Evolutionary conservation across 2,888 invertebrate genomes (phyloP).

Genomic region (Hedychridium roseum): DNA sequence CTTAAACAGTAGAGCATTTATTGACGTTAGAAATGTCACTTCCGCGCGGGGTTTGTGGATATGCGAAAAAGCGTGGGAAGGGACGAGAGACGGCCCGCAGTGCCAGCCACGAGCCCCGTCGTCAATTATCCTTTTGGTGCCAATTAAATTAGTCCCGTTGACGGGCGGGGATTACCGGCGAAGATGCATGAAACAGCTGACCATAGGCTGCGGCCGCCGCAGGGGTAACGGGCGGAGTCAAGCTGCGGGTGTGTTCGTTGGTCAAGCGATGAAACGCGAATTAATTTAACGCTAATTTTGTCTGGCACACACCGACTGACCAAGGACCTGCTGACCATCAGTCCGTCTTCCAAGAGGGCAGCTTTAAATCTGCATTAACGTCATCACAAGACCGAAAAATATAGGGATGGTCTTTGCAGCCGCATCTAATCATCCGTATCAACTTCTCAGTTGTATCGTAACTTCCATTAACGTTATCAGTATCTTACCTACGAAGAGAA

Average conservation of each 20-base stretch:
- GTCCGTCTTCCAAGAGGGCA: not conserved
- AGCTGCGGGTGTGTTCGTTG: not conserved
- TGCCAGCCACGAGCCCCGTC: slow-evolving; percentile 14
- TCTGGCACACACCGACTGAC: slow-evolving; percentile 14
- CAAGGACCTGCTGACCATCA: slow-evolving; percentile 11
- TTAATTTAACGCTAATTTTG: slow-evolving; percentile 38
- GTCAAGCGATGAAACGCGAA: slow-evolving; percentile 33
- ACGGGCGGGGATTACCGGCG: slow-evolving; percentile 16
- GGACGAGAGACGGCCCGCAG: slow-evolving; percentile 10
- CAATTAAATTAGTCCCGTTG: slow-evolving; percentile 32
- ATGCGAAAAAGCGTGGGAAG: too few relatives aligned
- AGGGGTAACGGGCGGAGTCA: not conserved
- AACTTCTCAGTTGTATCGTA: too few relatives aligned
- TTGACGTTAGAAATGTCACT: too few relatives aligned
- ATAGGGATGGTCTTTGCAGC: too few relatives aligned
- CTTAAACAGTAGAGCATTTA: too few relatives aligned
- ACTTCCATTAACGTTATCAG: too few relatives aligned
- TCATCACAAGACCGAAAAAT: slow-evolving; percentile 1
- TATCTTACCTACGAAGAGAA: too few relatives aligned
- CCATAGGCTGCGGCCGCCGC: too few relatives aligned
- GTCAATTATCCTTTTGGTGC: slow-evolving; percentile 24
- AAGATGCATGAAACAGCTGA: slow-evolving; percentile 18
- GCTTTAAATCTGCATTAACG: slow-evolving; percentile 26
- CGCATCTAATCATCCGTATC: too few relatives aligned
- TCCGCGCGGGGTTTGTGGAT: too few relatives aligned